Percentiles rank a stretch among this genome's conserved stretches.
phyloP scores from a whole-genome alignment of 1,140 invertebrate species.

The Drosophila aff. region DNA sequence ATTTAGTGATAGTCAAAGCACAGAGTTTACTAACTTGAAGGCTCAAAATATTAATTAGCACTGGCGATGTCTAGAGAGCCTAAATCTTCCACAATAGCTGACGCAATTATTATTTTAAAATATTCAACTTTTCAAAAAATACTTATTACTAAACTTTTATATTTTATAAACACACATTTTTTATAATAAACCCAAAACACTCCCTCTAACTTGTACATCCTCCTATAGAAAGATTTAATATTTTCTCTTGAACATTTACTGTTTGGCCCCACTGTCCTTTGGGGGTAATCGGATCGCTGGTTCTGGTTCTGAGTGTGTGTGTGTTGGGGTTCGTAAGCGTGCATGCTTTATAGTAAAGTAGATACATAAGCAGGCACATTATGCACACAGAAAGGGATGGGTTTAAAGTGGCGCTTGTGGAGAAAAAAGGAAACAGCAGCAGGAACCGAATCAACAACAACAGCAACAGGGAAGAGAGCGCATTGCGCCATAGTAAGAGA shows the following conservation, averaged over 20 bases:
- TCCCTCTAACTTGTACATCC: not conserved
- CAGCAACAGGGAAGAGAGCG: constrained; percentile 29
- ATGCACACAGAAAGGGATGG: constrained; percentile 71
- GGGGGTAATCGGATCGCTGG: constrained; percentile 64
- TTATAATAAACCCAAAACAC: too few species aligned
- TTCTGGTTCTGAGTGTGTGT: constrained; percentile 14
- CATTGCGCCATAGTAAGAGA: constrained; percentile 23
- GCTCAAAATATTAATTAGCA: constrained; percentile 9
- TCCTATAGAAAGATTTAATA: not conserved
- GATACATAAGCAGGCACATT: constrained; percentile 82
- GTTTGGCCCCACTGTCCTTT: constrained; percentile 47
- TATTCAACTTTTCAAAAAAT: too few species aligned
- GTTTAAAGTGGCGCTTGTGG: constrained; percentile 80
- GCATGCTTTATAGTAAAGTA: constrained; percentile 76
- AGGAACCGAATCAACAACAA: constrained; percentile 36
- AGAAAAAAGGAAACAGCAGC: constrained; percentile 60
- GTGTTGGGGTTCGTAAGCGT: constrained; percentile 32
- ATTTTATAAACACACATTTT: too few species aligned
- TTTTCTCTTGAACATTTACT: not conserved
- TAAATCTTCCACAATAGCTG: not conserved
- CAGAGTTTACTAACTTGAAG: not conserved
- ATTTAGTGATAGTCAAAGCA: not conserved
- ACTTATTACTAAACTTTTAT: not conserved
- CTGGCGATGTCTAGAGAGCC: not conserved
- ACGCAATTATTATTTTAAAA: not conserved